Evolutionary conservation across 2,797 vertebrate genomes (phyloP), one percentile per base, ranked within the genome.

Genomic region (Rhadinocentrus ornatus): DNA sequence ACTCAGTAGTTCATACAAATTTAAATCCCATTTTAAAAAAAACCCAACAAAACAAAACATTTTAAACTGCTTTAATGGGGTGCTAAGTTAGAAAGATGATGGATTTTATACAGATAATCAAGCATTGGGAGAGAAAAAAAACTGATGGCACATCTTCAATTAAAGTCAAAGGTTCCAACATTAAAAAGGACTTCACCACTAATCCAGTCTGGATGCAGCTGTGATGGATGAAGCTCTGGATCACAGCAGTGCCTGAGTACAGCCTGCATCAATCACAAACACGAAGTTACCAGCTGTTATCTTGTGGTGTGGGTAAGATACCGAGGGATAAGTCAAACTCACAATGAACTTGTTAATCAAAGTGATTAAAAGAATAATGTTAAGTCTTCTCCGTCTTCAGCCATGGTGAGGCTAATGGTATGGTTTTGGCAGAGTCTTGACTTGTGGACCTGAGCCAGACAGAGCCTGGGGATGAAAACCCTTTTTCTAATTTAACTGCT

Each of bases 351-450:
- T 53, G n/a, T 39, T 69, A 59, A 57, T 82, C 73, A 77, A 34
- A 69, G 72, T 31, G 55, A 76, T 78, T 32, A 20, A 70, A 63
- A 66, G 56, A 57, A 53, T 10, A 71, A 16, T 26, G 63, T 41
- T 56, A 57, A 69, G 60, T 69, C 66, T 20, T 76, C 66, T 44
- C 34, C 44, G 60, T 7, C 66, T 56, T 78, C 57, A 22, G 34
- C 73, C 63, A 65, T 56, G 69, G 76, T 63, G 26, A 73, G 62
- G 57, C 70, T 41, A 32, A 72, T 75, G 87, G 83, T 84, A 77
- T 79, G 82, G 60, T 75, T 80, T 89, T 91, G 90, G 90, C 90
- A 75, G 69, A 16, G 37, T 65, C 60, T 50, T 7, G 44, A 52
- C 72, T 75, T 63, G 58, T 87, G 80, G 80, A 70, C 62, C 69